Conservation (phyloP, 2,888 invertebrate species). For the Crioceris asparagi region DNA sequence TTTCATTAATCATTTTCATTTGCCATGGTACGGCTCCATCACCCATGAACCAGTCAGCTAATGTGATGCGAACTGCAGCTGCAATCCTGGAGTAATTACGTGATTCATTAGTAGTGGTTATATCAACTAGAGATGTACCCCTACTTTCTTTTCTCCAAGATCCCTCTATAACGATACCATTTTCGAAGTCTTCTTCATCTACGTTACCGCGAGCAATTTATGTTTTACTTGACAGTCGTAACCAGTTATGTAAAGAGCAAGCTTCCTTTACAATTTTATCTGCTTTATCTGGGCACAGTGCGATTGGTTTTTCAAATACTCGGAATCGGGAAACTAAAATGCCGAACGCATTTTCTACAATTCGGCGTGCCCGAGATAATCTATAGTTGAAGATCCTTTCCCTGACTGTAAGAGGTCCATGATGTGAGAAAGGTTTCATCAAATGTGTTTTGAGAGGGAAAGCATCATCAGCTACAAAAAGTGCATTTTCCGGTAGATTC, state of each 20-base stretch:
- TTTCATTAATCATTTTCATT: too few species aligned
- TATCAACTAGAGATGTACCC: too few species aligned
- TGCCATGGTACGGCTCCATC: too few species aligned
- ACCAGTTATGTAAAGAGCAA: conserved; percentile 3
- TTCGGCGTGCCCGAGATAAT: conserved; percentile 3
- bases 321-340: conserved; percentile 12
- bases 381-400: conserved; percentile 7
- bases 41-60: too few species aligned
- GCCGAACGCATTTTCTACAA: conserved; percentile 5
- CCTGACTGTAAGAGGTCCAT: background rate
- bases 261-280: conserved; percentile 2
- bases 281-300: conserved; percentile 1
- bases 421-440: conserved; percentile 3
- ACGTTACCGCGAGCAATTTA: too few species aligned
- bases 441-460: conserved; percentile 6
- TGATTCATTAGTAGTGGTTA: too few species aligned
- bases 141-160: too few species aligned
- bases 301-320: conserved; percentile 5
- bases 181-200: too few species aligned
- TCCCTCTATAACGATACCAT: too few species aligned
- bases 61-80: too few species aligned
- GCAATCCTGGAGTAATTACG: too few species aligned
- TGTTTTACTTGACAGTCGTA: too few species aligned
- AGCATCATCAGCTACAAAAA: conserved; percentile 7
- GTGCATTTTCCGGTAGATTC: conserved; percentile 1